Percentiles rank a stretch among this genome's conserved stretches.
phyloP scores from a whole-genome alignment of 2,888 invertebrate genomes.

The Eurois occulta region DNA sequence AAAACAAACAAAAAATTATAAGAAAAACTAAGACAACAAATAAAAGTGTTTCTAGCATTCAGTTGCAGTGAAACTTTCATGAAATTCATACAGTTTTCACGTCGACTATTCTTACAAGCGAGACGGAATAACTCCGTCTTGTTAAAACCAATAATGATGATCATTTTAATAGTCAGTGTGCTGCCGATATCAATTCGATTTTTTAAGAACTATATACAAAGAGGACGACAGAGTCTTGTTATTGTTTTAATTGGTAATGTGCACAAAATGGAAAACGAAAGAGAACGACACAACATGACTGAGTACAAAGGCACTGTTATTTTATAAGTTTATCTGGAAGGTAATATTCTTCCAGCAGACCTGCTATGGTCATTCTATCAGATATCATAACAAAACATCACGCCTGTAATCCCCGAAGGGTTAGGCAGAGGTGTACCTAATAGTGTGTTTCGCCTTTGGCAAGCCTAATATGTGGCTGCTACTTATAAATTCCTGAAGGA shows the following conservation, averaged over 20 bases:
- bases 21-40: not conserved
- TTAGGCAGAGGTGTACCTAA: not conserved
- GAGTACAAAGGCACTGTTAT: not conserved
- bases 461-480: not conserved
- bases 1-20: too few species aligned
- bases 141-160: not conserved
- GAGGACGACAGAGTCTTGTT: not conserved
- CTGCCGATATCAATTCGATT: not conserved
- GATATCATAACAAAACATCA: not conserved
- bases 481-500: too few species aligned
- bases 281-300: not conserved
- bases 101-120: not conserved
- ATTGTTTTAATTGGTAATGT: not conserved
- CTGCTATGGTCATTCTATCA: not conserved
- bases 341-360: not conserved
- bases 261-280: not conserved
- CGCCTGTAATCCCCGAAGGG: not conserved
- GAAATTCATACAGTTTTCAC: constrained; percentile 17
- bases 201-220: not conserved
- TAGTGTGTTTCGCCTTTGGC: too few species aligned
- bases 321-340: not conserved
- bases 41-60: not conserved
- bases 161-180: not conserved
- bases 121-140: constrained; percentile 18
- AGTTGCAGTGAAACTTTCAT: not conserved